Evolutionary conservation across 2,797 vertebrate genomes (phyloP), one percentile per base, ranked within the genome.

Genomic region (Manis javanica): DNA sequence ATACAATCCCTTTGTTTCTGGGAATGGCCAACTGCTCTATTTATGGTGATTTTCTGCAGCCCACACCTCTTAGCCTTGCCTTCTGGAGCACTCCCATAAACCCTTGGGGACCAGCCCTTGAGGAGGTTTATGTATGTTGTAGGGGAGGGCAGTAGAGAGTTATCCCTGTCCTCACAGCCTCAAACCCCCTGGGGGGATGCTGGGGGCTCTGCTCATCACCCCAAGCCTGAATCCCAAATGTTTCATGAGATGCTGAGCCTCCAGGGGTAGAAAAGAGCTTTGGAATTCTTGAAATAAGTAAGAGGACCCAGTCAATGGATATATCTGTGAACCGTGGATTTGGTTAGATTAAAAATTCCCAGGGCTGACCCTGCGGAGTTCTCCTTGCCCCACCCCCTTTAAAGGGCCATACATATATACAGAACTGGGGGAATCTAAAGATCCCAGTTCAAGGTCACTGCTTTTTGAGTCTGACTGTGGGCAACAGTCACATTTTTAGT

Each of bases 81-180:
- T 92, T 95, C 83, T 64, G 14, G 26, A 95, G 84, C 79, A 96
- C 63, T 59, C 21, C 83, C 92, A 97, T 96, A 97, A 97, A 96
- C 96, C 89, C 59, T 18, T 53, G 69, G 96, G 96, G 87, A 91
- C 97, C 97, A 96, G 97, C 97, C 97, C 97, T 96, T 87, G 57
- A 85, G 77, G 93, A 61, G 95, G 95, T 97, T 96, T 96, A 96
- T 91, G 46, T 91, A 82, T 94, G 12, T 72, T 96, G 86, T 79
- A 42, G n/a, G 69, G 23, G 39, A 95, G 37, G 29, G 77, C 59
- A 81, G 66, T 61, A 37, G 49, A 89, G 77, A 55, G 42, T 31
- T 11, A 42, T 29, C 81, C 75, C 57, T 90, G 71, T 42, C 24
- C 81, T 97, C 49, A 49, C 16, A 79, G 86, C 68, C 57, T 42